A percentile compares a stretch with the other conserved stretches of the same genome.
These are phyloP conservation scores for Mesorhabditis spiculigera DNA, from an alignment of 2,888 invertebrate species.

Conservation along the genomic window DNA sequence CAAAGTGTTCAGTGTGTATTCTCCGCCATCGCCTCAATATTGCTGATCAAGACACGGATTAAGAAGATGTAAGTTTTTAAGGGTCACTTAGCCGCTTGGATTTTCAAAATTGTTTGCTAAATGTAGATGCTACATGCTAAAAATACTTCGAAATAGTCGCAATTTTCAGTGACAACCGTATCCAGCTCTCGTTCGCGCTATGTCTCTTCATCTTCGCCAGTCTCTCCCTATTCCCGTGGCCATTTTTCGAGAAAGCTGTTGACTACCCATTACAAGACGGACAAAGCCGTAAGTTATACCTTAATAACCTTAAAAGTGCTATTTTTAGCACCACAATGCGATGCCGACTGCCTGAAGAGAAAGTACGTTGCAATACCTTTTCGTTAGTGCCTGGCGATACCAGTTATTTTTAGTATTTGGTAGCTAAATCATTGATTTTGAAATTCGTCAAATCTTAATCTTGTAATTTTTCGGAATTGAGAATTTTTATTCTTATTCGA, in stretches of 20 bases:
- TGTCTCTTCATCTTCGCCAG: not conserved
- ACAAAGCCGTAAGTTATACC: not conserved
- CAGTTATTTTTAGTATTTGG: no score
- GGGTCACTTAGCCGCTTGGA: no score
- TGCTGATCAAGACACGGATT: not conserved
- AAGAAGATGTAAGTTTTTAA: not conserved
- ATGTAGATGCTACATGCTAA: not conserved
- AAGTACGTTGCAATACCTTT: no score
- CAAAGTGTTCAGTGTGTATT: not conserved
- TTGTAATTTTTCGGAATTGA: no score
- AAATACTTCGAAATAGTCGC: no score
- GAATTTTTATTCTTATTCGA: no score
- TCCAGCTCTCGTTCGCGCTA: not conserved
- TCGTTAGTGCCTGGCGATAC: no score
- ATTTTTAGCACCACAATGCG: not conserved
- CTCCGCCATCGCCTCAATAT: not conserved
- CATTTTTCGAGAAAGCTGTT: not conserved
- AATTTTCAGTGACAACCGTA: not conserved
- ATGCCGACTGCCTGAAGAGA: no score
- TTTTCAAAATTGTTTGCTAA: no score
- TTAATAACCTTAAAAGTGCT: not conserved
- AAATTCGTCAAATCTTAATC: no score
- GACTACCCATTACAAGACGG: not conserved
- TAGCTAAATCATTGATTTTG: no score
- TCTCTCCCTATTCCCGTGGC: conserved; percentile 4